These are phyloP conservation scores for Pelagia noctiluca DNA, from an alignment of 30 jellyfish, hydroid and myxozoan genomes.

Conservation along the genomic window DNA sequence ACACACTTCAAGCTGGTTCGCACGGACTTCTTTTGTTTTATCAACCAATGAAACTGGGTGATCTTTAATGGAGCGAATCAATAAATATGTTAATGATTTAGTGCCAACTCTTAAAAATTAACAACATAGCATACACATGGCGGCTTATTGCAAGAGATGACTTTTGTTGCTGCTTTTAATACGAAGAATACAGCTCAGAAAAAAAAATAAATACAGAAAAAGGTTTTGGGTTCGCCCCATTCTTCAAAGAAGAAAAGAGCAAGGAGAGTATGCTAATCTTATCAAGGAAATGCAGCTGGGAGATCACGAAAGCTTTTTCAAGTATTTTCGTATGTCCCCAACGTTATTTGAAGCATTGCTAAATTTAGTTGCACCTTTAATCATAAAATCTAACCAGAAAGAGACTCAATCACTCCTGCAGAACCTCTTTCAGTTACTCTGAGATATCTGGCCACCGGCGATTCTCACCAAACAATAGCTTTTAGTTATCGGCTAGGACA, in stretches of 20 bases:
- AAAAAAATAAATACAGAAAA: conserved; percentile 37
- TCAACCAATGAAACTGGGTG: too few species aligned
- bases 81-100: too few species aligned
- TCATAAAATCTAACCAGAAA: not conserved
- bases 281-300: conserved; percentile 66
- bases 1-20: too few species aligned
- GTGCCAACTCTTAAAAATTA: too few species aligned
- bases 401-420: conserved; percentile 46
- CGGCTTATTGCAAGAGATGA: too few species aligned
- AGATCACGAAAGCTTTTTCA: too few species aligned
- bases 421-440: conserved; percentile 35
- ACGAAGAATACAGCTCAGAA: conserved; percentile 55
- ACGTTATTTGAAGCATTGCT: conserved; percentile 1
- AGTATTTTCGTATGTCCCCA: conserved; percentile 49
- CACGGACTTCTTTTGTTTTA: too few species aligned
- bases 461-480: conserved; percentile 24
- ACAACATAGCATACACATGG: too few species aligned
- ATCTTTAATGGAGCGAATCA: too few species aligned
- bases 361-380: conserved; percentile 3
- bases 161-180: conserved; percentile 31
- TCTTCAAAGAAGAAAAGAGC: conserved; percentile 45
- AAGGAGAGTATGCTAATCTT: conserved; percentile 40
- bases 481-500: too few species aligned
- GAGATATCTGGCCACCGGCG: conserved; percentile 40
- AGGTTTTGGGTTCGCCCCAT: conserved; percentile 63